phyloP scores from a whole-genome alignment of 2,113 vertebrate species.

The Gallinago undulata region DNA sequence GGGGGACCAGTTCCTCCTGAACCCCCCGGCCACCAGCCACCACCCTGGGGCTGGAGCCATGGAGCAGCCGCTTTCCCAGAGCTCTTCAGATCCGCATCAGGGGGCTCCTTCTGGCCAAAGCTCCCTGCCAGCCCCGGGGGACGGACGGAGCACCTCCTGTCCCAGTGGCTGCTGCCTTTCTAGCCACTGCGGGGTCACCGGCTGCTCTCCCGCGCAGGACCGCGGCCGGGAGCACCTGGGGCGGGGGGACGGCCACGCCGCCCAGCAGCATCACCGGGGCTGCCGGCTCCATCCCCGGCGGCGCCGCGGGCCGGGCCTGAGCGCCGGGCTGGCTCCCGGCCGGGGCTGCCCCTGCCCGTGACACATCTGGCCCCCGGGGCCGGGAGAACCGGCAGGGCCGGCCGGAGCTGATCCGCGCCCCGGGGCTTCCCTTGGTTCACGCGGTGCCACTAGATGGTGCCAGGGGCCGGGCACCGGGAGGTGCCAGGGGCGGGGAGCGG shows the following conservation, averaged over 20 bases:
- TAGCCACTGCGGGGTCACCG: neutral
- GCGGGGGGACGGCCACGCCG: neutral
- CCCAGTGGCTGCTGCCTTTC: neutral
- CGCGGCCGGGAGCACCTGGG: neutral
- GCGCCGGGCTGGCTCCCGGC: neutral
- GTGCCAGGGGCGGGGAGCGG: too few species aligned
- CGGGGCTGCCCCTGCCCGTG: neutral
- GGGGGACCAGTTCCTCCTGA: slow-evolving; percentile 3
- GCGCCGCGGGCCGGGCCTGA: neutral
- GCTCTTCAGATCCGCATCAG: neutral
- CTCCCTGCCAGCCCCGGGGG: neutral
- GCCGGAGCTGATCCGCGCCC: neutral
- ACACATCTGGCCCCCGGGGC: neutral
- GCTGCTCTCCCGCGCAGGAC: neutral
- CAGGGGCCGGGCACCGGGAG: neutral
- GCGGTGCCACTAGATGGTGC: slow-evolving; percentile 3
- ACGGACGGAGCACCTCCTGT: neutral
- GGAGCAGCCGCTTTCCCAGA: neutral
- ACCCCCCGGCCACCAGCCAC: neutral
- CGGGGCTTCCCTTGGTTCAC: neutral
- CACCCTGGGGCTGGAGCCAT: neutral
- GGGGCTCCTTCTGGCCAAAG: neutral
- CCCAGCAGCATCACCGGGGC: neutral
- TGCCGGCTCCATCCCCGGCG: neutral
- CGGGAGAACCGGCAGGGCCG: neutral